Conservation (phyloP, 1,140 invertebrate genomes). For the Saccostrea glomerata region DNA sequence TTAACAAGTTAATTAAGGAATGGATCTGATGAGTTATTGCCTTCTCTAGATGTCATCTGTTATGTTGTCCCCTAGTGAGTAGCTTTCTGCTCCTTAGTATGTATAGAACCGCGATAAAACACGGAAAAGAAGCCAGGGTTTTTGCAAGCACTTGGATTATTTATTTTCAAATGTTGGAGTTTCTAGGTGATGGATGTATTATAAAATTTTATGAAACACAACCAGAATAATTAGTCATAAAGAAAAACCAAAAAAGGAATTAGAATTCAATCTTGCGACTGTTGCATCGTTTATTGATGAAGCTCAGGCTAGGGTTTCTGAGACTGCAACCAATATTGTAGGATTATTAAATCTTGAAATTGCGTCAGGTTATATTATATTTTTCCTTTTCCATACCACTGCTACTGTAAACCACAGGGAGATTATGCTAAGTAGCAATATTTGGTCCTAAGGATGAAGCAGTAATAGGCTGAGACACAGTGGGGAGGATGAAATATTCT, state of each 20-base stretch:
- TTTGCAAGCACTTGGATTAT: background rate
- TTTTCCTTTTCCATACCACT: background rate
- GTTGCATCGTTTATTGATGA: background rate
- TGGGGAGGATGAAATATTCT: background rate
- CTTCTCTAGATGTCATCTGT: background rate
- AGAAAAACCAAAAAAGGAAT: too few species aligned
- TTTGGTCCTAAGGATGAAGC: background rate
- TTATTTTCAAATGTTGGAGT: too few species aligned
- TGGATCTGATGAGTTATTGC: background rate
- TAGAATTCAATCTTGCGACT: too few species aligned
- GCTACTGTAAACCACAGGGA: background rate
- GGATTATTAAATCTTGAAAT: slow-evolving; percentile 23
- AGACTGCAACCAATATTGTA: background rate
- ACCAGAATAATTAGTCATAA: too few species aligned
- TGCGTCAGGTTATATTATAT: background rate
- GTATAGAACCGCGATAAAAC: background rate
- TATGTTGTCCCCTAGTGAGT: background rate
- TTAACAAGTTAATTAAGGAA: background rate
- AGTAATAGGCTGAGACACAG: background rate
- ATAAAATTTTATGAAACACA: too few species aligned
- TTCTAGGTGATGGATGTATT: too few species aligned
- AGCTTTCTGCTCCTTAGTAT: background rate
- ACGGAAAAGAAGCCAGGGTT: background rate
- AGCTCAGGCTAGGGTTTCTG: background rate
- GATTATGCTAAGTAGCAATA: background rate